Evolutionary conservation across 2,113 vertebrate genomes (phyloP), one percentile per base, ranked within the genome.

Genomic region (Chamaetylas fuelleborni): DNA sequence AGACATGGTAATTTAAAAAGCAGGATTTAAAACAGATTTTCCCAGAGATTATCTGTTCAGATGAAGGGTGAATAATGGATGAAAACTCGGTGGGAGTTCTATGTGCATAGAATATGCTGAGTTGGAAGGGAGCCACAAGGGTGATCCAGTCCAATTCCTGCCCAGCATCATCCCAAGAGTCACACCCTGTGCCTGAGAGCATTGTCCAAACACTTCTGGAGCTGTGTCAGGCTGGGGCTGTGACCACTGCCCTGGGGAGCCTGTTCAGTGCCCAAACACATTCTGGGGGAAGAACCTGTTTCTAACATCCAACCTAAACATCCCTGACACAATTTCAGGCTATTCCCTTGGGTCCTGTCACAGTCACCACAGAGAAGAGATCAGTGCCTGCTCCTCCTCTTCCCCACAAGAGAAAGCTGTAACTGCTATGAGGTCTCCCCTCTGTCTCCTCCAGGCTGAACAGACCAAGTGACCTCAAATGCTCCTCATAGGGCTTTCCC

Each of bases 81-180:
- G 9, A 42, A 80, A 86, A 54, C 16, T 62, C 5, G 0, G 1
- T 67, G 48, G 50, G 66, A 88, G 42, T 80, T 76, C 45, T 77
- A 0, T 51, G 5, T 70, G 25, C 43, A 17, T 42, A 33, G 31
- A 47, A 19, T 82, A 31, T 54, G 17, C 40, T 42, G 47, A 42
- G 9, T 36, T 90, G 62, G 48, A 70, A 42, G 14, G 56, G 10
- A 77, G 3, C 17, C 31, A 69, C 22, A 33, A 1, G 4, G 25
- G 54, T 42, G 9, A 34, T 24, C 0, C 0, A 36, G 14, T 69
- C 25, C 47, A 54, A 0, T 47, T 69, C 11, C 20, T 11, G 18
- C 34, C 14, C 64, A 70, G 25, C 26, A 42, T 6, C 14, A 36
- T 31, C 5, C 12, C 12, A 19, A 2, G 7, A 5, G 8, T 61